Conservation (phyloP, 2,888 invertebrate species). For the Phaedon cochleariae region DNA sequence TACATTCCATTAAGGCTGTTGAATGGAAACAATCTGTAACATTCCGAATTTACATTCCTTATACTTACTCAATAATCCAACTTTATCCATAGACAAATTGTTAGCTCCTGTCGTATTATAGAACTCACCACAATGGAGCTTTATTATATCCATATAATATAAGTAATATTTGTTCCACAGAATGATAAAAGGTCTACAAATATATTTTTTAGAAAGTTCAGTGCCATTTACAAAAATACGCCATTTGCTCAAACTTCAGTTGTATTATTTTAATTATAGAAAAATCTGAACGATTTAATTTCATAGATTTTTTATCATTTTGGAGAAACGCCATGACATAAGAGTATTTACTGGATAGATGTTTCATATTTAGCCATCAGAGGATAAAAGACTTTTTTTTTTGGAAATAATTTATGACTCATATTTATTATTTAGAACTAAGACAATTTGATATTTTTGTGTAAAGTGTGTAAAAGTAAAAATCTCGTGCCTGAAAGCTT, state of each 20-base stretch:
- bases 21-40: conserved; percentile 33
- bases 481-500: conserved; percentile 51
- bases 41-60: conserved; percentile 42
- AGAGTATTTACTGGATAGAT: conserved; percentile 29
- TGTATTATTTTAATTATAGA: not conserved
- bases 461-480: conserved; percentile 47
- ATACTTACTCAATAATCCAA: not conserved
- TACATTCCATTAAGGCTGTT: conserved; percentile 31
- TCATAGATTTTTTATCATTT: conserved; percentile 9
- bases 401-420: conserved; percentile 37
- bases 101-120: no score
- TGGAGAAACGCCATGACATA: conserved; percentile 13
- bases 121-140: conserved; percentile 18
- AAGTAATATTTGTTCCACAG: conserved; percentile 15
- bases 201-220: conserved; percentile 1
- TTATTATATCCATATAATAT: conserved; percentile 30
- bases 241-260: not conserved
- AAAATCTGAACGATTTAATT: conserved; percentile 4
- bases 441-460: conserved; percentile 42
- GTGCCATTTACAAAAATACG: conserved; percentile 10
- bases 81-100: no score
- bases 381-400: conserved; percentile 47
- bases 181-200: conserved; percentile 15
- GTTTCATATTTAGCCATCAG: conserved; percentile 44
- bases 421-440: conserved; percentile 36